phyloP scores from a whole-genome alignment of 2,888 invertebrate species.

The Glyphotaelius pellucidus region DNA sequence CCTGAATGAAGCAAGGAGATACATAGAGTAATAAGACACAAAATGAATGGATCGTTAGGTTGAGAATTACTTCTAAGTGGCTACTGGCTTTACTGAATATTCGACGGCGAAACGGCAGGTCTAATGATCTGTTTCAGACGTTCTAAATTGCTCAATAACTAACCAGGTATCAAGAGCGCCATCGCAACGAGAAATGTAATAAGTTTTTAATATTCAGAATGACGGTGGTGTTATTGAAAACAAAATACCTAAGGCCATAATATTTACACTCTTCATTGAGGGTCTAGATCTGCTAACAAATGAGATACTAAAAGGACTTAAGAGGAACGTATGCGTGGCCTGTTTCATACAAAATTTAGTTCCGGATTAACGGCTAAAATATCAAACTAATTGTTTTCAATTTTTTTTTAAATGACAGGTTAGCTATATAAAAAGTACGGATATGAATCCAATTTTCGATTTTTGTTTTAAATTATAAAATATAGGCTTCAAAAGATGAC shows the following conservation, averaged over 20 bases:
- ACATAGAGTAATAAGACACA: neutral
- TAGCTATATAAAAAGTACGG: no score
- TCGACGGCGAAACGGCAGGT: neutral
- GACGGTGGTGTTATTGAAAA: neutral
- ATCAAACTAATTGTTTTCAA: no score
- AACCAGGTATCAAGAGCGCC: neutral
- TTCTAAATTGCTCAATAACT: slow-evolving; percentile 17
- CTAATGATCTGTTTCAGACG: slow-evolving; percentile 24
- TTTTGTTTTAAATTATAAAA: no score
- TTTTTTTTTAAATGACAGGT: no score
- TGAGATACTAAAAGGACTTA: neutral
- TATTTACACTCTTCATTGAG: neutral
- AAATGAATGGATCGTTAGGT: neutral
- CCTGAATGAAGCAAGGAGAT: neutral
- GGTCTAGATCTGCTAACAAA: neutral
- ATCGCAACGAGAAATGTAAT: neutral
- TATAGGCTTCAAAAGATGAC: no score
- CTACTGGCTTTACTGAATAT: neutral
- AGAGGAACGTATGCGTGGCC: no score
- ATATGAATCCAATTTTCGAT: no score
- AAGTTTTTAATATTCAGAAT: neutral
- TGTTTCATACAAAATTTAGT: no score
- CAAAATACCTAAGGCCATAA: neutral
- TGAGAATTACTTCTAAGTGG: neutral
- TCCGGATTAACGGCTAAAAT: no score